A percentile compares a stretch with the other conserved stretches of the same genome.
These are phyloP conservation scores for Piprites chloris DNA, from an alignment of 2,113 vertebrate genomes.

Conservation along the genomic window DNA sequence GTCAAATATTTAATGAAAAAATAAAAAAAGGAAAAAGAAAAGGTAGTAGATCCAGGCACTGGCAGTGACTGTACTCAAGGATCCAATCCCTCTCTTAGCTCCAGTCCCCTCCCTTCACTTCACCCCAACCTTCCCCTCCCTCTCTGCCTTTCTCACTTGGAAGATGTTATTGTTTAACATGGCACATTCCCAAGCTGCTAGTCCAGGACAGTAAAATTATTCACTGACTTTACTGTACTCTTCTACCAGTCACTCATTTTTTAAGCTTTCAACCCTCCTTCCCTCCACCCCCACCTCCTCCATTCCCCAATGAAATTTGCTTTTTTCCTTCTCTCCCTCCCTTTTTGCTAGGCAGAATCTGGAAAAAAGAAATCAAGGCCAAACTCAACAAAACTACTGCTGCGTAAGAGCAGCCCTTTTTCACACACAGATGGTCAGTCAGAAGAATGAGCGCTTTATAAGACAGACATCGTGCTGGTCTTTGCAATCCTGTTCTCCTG, in stretches of 20 bases:
- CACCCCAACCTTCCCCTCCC: background rate
- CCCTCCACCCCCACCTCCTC: slow-evolving; percentile 4
- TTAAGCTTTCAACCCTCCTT: slow-evolving; percentile 36
- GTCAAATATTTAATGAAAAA: slow-evolving; percentile 50
- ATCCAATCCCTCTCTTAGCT: background rate
- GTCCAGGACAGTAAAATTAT: slow-evolving; percentile 70
- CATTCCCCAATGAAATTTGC: slow-evolving; percentile 41
- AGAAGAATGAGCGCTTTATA: slow-evolving; percentile 71
- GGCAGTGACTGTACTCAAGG: background rate
- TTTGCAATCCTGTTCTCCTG: slow-evolving; percentile 44
- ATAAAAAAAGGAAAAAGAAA: background rate
- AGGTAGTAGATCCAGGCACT: slow-evolving; percentile 24
- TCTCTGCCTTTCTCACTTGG: slow-evolving; percentile 51
- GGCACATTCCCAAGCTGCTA: slow-evolving; percentile 66
- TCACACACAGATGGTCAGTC: slow-evolving; percentile 63
- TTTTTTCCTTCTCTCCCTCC: background rate
- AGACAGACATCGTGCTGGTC: slow-evolving; percentile 54
- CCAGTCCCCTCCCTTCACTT: background rate
- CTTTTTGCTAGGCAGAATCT: slow-evolving; percentile 46
- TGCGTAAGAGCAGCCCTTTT: slow-evolving; percentile 62
- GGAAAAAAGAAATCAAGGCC: slow-evolving; percentile 67
- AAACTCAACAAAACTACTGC: slow-evolving; percentile 74
- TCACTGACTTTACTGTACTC: slow-evolving; percentile 66
- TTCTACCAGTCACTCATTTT: slow-evolving; percentile 58
- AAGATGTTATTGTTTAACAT: slow-evolving; percentile 70